A percentile compares a stretch with the other conserved stretches of the same genome.
Conservation (phyloP, 2,113 vertebrate genomes). For the Abramis brama region DNA sequence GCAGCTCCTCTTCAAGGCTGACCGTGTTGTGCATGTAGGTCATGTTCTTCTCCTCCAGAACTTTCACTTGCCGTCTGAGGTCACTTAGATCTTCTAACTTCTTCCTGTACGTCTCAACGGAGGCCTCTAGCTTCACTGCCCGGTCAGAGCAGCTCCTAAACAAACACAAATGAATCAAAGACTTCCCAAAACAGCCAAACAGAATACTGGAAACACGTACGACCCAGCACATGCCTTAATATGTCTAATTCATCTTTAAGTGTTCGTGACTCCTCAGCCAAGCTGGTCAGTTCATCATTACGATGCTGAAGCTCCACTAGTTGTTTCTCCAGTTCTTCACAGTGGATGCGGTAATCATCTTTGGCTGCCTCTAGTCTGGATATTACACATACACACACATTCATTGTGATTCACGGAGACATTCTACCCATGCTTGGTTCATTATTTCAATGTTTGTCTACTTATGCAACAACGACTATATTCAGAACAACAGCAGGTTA, state of each 20-base stretch:
- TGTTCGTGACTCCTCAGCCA: slow-evolving; percentile 94
- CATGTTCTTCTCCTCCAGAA: slow-evolving; percentile 94
- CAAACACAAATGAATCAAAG: neutral
- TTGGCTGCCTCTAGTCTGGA: slow-evolving; percentile 93
- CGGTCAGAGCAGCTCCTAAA: slow-evolving; percentile 86
- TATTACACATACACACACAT: slow-evolving; percentile 12
- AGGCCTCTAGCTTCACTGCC: slow-evolving; percentile 89
- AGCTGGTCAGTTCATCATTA: slow-evolving; percentile 90
- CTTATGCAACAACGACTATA: neutral
- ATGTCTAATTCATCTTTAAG: slow-evolving; percentile 95
- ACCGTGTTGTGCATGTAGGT: slow-evolving; percentile 97
- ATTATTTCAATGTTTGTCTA: neutral
- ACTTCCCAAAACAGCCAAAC: neutral
- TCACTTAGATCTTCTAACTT: slow-evolving; percentile 94
- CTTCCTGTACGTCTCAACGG: slow-evolving; percentile 91
- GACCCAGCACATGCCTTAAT: slow-evolving; percentile 78
- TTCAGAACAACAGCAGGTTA: neutral
- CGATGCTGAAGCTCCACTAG: slow-evolving; percentile 93
- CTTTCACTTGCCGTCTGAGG: slow-evolving; percentile 91
- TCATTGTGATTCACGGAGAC: neutral
- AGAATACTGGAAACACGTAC: neutral
- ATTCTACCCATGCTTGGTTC: neutral
- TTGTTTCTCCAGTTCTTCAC: slow-evolving; percentile 95
- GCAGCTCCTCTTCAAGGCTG: slow-evolving; percentile 93
- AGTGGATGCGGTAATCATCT: slow-evolving; percentile 97